Evolutionary conservation across 2,797 vertebrate genomes (phyloP).

Genomic region (Otus scops): DNA sequence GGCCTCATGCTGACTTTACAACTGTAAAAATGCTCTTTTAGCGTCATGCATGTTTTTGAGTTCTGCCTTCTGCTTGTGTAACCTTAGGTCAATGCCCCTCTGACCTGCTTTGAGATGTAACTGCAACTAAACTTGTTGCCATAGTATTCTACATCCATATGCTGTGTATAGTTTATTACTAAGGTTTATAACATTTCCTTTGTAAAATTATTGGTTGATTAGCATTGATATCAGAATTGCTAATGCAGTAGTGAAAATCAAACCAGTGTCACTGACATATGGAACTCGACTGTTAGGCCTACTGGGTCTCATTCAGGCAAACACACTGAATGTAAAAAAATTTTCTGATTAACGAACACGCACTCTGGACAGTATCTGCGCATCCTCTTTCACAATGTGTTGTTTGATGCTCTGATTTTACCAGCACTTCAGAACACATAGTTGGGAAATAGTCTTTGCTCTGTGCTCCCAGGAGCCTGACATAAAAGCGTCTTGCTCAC

Average conservation of each 20-base stretch:
- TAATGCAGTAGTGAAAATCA: not conserved
- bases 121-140: not conserved
- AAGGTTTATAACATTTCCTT: not conserved
- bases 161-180: not conserved
- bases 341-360: accelerated
- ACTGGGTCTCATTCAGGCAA: not conserved
- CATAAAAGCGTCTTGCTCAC: not conserved
- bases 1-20: not conserved
- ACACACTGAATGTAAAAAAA: not conserved
- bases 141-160: not conserved
- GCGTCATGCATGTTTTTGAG: not conserved
- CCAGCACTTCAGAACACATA: not conserved
- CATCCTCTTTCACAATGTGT: not conserved
- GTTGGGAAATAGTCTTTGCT: not conserved
- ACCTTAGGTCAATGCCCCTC: not conserved
- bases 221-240: not conserved
- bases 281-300: not conserved
- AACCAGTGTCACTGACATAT: not conserved
- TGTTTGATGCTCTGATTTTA: not conserved
- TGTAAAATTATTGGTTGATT: not conserved
- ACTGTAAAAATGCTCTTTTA: not conserved
- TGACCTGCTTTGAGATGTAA: not conserved
- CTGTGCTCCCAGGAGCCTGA: not conserved
- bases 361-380: not conserved
- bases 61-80: not conserved